Conservation (phyloP, 2,797 vertebrate species). For the Fundulus diaphanus region DNA sequence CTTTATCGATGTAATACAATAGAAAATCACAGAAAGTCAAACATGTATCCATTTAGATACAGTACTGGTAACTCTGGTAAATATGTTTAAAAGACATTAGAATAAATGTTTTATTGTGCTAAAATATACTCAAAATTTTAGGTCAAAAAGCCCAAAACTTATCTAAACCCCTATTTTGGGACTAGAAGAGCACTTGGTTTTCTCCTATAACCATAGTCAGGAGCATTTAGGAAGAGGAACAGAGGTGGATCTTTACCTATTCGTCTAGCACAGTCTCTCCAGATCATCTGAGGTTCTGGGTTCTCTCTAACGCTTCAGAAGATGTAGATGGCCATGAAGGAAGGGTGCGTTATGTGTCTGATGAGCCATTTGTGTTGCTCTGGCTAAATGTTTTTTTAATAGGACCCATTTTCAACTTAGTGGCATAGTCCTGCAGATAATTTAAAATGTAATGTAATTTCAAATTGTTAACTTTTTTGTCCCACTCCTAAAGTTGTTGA, state of each 20-base stretch:
- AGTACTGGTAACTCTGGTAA: background rate
- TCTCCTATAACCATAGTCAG: no score
- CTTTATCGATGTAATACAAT: constrained; percentile 5
- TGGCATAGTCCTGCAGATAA: background rate
- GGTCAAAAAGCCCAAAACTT: no score
- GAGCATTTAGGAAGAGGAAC: no score
- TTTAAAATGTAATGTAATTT: background rate
- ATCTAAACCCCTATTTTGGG: no score
- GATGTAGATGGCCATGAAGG: background rate
- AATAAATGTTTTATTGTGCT: background rate
- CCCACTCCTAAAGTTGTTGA: no score
- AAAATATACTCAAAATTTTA: background rate
- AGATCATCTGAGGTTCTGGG: no score
- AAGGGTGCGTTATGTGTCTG: background rate
- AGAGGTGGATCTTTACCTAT: no score
- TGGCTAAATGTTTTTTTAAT: background rate
- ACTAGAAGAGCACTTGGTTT: no score
- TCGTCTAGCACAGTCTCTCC: no score
- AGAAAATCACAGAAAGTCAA: background rate
- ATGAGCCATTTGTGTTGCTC: background rate
- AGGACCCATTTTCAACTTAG: background rate
- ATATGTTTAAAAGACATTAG: background rate
- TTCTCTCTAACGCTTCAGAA: background rate
- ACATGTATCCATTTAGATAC: background rate
- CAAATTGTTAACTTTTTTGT: background rate